Base-by-base conservation (phyloP, 2,888 invertebrate genomes). In the Alentia gelatinosa region DNA sequence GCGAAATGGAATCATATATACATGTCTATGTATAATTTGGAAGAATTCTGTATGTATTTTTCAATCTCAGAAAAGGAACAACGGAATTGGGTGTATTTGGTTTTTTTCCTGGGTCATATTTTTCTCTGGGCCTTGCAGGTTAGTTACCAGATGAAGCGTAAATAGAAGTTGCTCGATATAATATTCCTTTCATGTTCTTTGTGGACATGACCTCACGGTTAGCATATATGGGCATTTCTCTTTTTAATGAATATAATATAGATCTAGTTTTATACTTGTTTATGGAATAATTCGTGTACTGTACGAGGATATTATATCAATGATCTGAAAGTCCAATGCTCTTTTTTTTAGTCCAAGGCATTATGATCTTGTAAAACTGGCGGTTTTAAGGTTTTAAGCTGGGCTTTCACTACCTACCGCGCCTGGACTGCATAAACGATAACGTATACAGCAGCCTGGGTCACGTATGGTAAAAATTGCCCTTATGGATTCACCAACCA, bases 251-350 rank as follows among this genome's bases (percentile, higher is more conserved):
- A 79, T 39, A 79, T 79, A 79, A 79, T 79, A 79, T 79, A 79
- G 79, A 35, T 79, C 79, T 79, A 79, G 79, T 79, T 79, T 79
- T 79, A n/a, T 79, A 79, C 79, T 79, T 79, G 79, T 79, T 79
- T 79, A 79, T 79, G 79, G n/a, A 33, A 79, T 79, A n/a, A 35
- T 79, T 79, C 35, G 30, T 68, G 30, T 68, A 68, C 4, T 12
- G 7, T 68, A 56, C 7, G 1, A 30, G 30, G 68, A 30, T 68
- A 30, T 68, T 68, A 68, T 68, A n/a, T 47, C 47, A 47, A 68
- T 12, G 68, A 12, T 68, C 30, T 68, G 33, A 68, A 68, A 68
- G 68, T 68, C 5, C 68, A 68, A 30, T 68, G 68, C 68, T 68
- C n/a, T n/a, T 47, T 12, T 19, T 7, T 68, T 30, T 30, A 4